A percentile compares a stretch with the other conserved stretches of the same genome.
These are phyloP conservation scores for Schizopygopsis malacanthus DNA, from an alignment of 2,797 vertebrate species.

Conservation along the genomic window DNA sequence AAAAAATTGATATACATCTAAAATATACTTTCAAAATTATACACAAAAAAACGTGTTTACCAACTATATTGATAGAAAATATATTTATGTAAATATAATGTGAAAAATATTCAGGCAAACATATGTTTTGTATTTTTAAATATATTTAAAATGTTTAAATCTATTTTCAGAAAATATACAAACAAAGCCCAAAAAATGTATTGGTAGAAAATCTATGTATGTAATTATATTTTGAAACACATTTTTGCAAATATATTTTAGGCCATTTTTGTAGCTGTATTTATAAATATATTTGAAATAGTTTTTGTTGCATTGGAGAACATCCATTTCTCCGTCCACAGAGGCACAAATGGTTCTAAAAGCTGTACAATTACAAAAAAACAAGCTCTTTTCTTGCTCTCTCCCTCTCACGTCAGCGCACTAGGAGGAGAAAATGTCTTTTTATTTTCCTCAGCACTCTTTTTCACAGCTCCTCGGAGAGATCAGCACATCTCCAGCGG, in stretches of 20 bases:
- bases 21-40: background rate
- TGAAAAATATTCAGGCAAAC: too few relatives aligned
- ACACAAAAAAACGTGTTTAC: too few relatives aligned
- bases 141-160: too few relatives aligned
- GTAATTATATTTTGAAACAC: background rate
- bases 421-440: background rate
- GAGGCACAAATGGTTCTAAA: conserved; percentile 40
- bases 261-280: background rate
- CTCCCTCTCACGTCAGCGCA: background rate
- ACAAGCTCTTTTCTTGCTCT: conserved; percentile 21
- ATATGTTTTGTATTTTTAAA: too few relatives aligned
- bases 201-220: background rate
- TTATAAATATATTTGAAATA: background rate
- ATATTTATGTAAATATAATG: background rate
- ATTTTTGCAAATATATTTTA: background rate
- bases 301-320: background rate
- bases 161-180: too few relatives aligned
- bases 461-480: conserved; percentile 5
- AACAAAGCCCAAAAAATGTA: background rate
- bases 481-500: conserved; percentile 22
- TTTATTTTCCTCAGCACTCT: conserved; percentile 18
- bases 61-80: background rate
- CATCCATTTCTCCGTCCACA: background rate
- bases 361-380: conserved; percentile 41
- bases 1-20: background rate